These are phyloP conservation scores for Ricordea florida DNA, from an alignment of 92 coral and sea anemone species.

Conservation along the genomic window DNA sequence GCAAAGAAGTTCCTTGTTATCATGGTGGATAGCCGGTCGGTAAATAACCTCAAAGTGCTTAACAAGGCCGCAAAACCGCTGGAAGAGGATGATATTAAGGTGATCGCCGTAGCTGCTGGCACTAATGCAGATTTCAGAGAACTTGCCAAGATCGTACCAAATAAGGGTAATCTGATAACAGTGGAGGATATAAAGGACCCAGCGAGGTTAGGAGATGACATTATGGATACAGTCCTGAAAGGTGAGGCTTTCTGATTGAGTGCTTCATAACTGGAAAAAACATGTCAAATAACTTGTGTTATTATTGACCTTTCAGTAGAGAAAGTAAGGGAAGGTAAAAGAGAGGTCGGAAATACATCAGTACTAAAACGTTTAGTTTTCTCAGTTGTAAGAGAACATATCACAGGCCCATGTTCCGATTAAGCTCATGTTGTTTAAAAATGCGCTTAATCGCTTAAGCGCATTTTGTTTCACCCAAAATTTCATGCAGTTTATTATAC, in stretches of 20 bases:
- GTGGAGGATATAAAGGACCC: constrained; percentile 30
- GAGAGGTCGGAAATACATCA: too few species aligned
- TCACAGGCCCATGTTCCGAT: too few species aligned
- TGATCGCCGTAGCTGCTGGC: constrained; percentile 70
- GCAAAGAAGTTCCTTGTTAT: constrained; percentile 67
- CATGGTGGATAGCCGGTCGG: constrained; percentile 63
- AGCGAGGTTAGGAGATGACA: constrained; percentile 54
- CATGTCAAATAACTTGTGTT: too few species aligned
- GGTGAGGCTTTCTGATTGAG: constrained; percentile 48
- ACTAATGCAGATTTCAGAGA: constrained; percentile 69
- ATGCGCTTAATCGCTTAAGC: too few species aligned
- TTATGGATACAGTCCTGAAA: constrained; percentile 71
- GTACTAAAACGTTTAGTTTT: too few species aligned
- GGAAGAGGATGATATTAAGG: constrained; percentile 51
- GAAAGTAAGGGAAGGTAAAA: too few species aligned
- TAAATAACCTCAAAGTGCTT: constrained; percentile 45
- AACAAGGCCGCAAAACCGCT: constrained; percentile 60
- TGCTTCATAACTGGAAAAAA: too few species aligned
- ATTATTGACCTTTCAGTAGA: too few species aligned
- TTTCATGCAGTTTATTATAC: too few species aligned
- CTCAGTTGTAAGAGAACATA: too few species aligned
- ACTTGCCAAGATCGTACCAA: constrained; percentile 36
- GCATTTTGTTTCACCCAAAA: too few species aligned
- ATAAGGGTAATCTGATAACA: constrained; percentile 49
- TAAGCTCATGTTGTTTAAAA: too few species aligned